Evolutionary conservation across 2,113 vertebrate genomes (phyloP).

Genomic region (Thryonomys swinderianus): DNA sequence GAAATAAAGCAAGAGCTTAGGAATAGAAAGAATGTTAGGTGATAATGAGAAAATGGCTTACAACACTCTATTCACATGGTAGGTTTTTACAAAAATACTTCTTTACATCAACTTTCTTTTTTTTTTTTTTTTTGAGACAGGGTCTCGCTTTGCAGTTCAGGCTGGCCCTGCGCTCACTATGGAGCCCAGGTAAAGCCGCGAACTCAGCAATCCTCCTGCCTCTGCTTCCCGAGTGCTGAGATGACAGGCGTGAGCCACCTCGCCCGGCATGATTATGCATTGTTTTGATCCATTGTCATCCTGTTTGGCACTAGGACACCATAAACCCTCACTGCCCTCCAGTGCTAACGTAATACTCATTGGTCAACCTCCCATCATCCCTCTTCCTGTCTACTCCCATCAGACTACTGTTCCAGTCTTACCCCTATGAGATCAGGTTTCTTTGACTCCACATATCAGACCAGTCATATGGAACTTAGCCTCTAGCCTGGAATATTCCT

Average conservation of each 20-base stretch:
- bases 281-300: neutral
- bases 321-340: neutral
- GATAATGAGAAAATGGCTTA: conserved; percentile 36
- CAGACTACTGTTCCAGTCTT: neutral
- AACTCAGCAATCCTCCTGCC: too few species aligned
- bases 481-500: neutral
- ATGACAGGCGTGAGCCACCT: too few species aligned
- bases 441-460: too few species aligned
- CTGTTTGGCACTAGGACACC: neutral
- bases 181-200: too few species aligned
- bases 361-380: neutral
- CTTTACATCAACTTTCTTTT: neutral
- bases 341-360: neutral
- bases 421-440: neutral
- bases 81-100: conserved; percentile 23
- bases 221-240: too few species aligned
- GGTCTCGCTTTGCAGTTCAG: too few species aligned
- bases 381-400: neutral
- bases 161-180: too few species aligned
- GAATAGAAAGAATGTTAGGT: conserved; percentile 25
- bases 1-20: conserved; percentile 47
- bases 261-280: too few species aligned
- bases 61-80: neutral
- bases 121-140: too few species aligned
- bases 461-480: neutral